phyloP scores from a whole-genome alignment of 1,140 invertebrate genomes.

The Nilaparvata lugens region DNA sequence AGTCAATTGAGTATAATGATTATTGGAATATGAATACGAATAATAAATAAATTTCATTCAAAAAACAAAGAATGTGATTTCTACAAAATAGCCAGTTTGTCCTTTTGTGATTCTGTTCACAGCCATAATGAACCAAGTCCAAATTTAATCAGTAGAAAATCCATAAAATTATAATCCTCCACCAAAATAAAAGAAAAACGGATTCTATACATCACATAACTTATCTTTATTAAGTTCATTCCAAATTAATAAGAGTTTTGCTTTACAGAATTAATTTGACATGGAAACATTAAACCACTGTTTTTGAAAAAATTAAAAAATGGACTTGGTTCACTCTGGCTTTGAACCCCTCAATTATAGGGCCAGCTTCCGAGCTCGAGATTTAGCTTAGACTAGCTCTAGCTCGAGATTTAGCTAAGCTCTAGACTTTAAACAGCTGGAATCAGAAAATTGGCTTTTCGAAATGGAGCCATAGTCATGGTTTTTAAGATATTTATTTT shows the following conservation, averaged over 20 bases:
- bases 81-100: too few species aligned
- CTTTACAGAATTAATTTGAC: neutral
- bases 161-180: neutral
- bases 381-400: too few species aligned
- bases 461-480: too few species aligned
- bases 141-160: neutral
- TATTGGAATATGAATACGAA: neutral
- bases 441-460: too few species aligned
- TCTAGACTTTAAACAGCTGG: too few species aligned
- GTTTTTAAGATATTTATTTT: too few species aligned
- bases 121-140: neutral
- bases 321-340: conserved; percentile 2
- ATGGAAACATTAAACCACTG: neutral
- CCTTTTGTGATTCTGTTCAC: neutral
- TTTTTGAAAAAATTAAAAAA: neutral
- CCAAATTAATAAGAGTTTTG: neutral
- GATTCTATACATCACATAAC: neutral
- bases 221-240: neutral
- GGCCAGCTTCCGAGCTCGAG: too few species aligned
- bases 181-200: neutral
- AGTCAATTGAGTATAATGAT: neutral
- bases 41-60: neutral
- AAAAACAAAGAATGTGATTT: too few species aligned
- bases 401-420: too few species aligned
- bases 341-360: conserved; percentile 1